Evolutionary conservation across 2,797 vertebrate genomes (phyloP), one percentile per base, ranked within the genome.

Genomic region (Aythya fuligula): DNA sequence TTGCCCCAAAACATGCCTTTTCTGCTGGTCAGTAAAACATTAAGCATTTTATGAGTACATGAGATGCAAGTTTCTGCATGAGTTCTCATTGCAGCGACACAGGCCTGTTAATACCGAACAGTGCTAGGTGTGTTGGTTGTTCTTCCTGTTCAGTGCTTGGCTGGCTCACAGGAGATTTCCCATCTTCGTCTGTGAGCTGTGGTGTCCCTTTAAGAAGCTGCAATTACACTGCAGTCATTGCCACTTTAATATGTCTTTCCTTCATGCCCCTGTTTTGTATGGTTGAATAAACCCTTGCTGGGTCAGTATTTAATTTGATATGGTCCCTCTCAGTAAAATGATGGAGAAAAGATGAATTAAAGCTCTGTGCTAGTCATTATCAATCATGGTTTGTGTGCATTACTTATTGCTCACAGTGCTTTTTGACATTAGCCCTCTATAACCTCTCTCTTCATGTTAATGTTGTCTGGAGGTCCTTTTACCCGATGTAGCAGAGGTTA

Each of bases 331-430:
- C 92, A 92, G 96, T 94, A 96, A 88, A 98, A 97, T 97, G 98
- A 98, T 98, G 97, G 98, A 98, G 97, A 98, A 98, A 98, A 98
- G 98, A 98, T 98, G 97, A 98, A 98, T 98, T 97, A 95, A 96
- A 95, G 95, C 94, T 96, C 96, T 93, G 94, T 95, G 77, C 72
- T 90, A 95, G 95, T 97, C 98, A 97, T 97, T 96, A 98, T 98
- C 98, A 98, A 98, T 99, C 98, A 98, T 97, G 87, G 97, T 98
- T 98, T 97, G 98, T 98, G 98, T 98, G 98, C 98, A 98, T 98
- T 98, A 98, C 98, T 98, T 98, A 98, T 98, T 98, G 98, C 98
- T 98, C 98, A 97, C 98, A 96, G 97, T 98, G 98, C 97, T 98
- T 98, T 98, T 97, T 98, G 98, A 98, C 98, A 98, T 96, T 66